These are phyloP conservation scores for Caenorhabditis wallacei DNA, from an alignment of 2,888 invertebrate species.

Conservation along the genomic window DNA sequence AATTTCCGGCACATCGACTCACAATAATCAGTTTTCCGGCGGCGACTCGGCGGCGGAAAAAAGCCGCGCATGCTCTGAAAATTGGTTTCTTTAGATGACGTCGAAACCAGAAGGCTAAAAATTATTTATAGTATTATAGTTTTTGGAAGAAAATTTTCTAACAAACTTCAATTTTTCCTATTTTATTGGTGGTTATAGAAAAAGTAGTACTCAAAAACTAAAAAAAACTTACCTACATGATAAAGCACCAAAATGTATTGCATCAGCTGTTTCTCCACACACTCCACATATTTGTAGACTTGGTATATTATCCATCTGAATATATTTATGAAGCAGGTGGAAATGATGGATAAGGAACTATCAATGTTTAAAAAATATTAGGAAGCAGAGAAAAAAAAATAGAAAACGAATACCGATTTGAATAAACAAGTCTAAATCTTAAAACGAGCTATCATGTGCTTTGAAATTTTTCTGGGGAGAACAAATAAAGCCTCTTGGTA, in stretches of 20 bases:
- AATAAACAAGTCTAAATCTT: no score
- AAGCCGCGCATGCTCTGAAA: conserved; percentile 56
- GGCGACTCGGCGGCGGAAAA: conserved; percentile 50
- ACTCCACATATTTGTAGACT: conserved; percentile 22
- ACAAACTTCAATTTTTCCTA: no score
- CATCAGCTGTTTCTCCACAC: conserved; percentile 35
- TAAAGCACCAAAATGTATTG: conserved; percentile 42
- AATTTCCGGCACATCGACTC: conserved; percentile 43
- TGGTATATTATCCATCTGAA: conserved; percentile 17
- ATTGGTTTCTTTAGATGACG: not conserved
- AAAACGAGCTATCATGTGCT: no score
- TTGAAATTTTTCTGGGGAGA: no score
- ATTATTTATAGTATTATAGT: no score
- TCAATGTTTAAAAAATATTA: not conserved
- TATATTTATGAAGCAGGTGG: not conserved
- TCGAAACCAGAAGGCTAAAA: not conserved
- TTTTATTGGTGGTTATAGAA: no score
- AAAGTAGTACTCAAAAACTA: not conserved
- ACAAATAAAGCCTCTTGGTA: no score
- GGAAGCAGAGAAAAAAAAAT: no score
- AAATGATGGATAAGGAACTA: not conserved
- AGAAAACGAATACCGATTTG: no score
- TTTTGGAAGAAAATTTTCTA: no score
- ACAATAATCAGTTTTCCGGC: not conserved
- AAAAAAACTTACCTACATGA: conserved; percentile 47